Evolutionary conservation across 2,113 vertebrate genomes (phyloP), one percentile per base, ranked within the genome.

Genomic region (Hippocampus zosterae): DNA sequence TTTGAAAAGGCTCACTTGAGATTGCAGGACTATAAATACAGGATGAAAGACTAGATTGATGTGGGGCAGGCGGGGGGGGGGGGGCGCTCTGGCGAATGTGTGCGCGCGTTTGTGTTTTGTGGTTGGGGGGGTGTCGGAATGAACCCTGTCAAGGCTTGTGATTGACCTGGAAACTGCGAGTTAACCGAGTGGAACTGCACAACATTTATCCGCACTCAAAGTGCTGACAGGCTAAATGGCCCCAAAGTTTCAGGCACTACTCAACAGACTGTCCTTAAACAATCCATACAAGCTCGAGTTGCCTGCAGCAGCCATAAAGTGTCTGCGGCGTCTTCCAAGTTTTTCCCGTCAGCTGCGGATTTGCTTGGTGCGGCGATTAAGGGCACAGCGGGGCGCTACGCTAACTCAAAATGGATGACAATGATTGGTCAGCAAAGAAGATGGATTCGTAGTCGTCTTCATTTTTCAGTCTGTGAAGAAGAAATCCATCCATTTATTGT

Each of bases 81-180:
- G 70, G 42, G 40, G n/a, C 11, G 12, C 37, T 76, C 68, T 55
- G 57, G 55, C 63, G 63, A 33, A 13, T n/a, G n/a, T 55, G 55
- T 25, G 23, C 8, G 53, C 27, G 69, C 65, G 18, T 50, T 61
- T 53, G 27, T 70, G 67, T 78, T 69, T 73, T 64, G 25, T 27
- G 69, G 67, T 74, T 73, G 55, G 63, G 69, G 68, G 60, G 80
- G 66, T 7, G 25, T 59, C 12, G 25, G 74, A 71, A 77, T 83
- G 83, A 87, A 82, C 70, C 82, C 67, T 83, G 72, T 79, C 76
- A 85, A 88, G 81, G 78, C 79, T 84, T 82, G 79, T 80, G 86
- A 87, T 79, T 90, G 86, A 90, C 85, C 86, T 76, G 83, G 85
- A 87, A 90, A 89, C 85, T 79, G 78, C 29, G 79, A 85, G 82